These are phyloP conservation scores for Felis chaus DNA, from an alignment of 2,113 vertebrate genomes.

Conservation along the genomic window DNA sequence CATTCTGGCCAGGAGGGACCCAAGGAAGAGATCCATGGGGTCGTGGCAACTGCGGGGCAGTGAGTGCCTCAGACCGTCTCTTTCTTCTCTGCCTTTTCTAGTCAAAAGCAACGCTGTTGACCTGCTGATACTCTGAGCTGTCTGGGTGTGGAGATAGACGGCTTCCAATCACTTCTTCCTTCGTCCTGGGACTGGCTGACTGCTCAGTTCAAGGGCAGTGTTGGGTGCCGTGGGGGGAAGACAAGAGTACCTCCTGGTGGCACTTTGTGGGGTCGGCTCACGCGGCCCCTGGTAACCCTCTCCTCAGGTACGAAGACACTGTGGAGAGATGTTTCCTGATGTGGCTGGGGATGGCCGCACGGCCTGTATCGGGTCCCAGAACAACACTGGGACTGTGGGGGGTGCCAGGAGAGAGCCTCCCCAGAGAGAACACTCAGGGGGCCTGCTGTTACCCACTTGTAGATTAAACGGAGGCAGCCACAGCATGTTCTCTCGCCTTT, in stretches of 20 bases:
- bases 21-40: background rate
- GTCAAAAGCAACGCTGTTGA: background rate
- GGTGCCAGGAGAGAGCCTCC: no score
- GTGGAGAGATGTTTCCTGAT: background rate
- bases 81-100: background rate
- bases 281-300: background rate
- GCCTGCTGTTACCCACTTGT: no score
- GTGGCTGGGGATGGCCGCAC: background rate
- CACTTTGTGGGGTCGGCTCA: background rate
- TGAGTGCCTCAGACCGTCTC: rapidly evolving
- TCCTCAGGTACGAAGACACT: background rate
- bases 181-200: background rate
- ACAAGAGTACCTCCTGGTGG: background rate
- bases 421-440: no score
- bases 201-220: background rate
- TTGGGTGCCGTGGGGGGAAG: background rate
- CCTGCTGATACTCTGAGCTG: background rate
- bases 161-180: background rate
- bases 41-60: background rate
- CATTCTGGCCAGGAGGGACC: background rate
- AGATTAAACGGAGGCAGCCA: no score
- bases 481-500: no score
- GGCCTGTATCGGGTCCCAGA: background rate
- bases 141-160: background rate
- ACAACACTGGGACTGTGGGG: rapidly evolving